Conservation (phyloP, 37 sponge, comb jelly and placozoan genomes). For the Eunapius fragilis region DNA sequence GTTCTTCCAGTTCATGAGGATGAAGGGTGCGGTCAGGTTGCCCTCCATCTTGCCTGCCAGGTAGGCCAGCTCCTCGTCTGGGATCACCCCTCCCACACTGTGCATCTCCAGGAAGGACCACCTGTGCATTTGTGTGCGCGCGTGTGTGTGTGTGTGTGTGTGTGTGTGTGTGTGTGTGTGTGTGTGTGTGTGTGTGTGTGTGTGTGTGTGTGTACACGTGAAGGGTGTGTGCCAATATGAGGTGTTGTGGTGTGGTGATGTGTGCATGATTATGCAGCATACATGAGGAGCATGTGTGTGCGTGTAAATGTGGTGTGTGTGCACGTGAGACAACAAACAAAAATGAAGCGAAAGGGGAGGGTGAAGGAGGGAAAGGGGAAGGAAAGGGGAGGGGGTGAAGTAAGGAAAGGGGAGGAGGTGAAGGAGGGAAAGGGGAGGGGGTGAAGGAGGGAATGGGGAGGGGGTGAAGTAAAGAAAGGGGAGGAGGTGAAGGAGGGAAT, state of each 20-base stretch:
- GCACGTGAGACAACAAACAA: conserved; percentile 12
- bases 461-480: too few relatives aligned
- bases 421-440: too few relatives aligned
- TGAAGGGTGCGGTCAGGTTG: conserved; percentile 72
- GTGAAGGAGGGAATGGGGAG: too few relatives aligned
- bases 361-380: too few relatives aligned
- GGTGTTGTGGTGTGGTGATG: neutral
- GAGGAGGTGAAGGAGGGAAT: too few relatives aligned
- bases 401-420: too few relatives aligned
- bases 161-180: conserved; percentile 14
- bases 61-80: conserved; percentile 73
- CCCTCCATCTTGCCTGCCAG: conserved; percentile 89
- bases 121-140: conserved; percentile 16
- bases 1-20: conserved; percentile 76
- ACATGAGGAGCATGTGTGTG: neutral
- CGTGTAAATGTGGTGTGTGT: conserved; percentile 11
- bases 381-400: too few relatives aligned
- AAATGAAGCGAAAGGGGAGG: too few relatives aligned
- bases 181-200: too few relatives aligned
- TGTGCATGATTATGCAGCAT: neutral
- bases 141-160: neutral
- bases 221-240: too few relatives aligned
- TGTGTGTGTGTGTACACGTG: too few relatives aligned
- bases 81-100: neutral
- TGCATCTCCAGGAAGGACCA: conserved; percentile 60